phyloP scores from a whole-genome alignment of 1,140 invertebrate genomes.

The Cydia pomonella region DNA sequence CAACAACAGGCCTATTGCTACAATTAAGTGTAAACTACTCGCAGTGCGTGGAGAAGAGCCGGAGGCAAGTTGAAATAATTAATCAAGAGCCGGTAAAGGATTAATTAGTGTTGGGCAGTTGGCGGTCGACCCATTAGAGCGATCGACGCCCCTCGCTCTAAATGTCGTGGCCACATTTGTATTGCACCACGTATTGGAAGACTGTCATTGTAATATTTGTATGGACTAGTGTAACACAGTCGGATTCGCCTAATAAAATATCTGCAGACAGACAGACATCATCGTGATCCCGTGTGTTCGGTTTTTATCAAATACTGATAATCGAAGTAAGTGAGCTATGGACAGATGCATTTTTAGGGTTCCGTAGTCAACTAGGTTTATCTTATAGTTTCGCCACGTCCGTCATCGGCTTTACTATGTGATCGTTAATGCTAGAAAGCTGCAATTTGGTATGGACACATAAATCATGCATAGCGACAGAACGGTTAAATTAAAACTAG shows the following conservation, averaged over 20 bases:
- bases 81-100: constrained; percentile 78
- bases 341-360: too few species aligned
- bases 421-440: too few species aligned
- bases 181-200: constrained; percentile 49
- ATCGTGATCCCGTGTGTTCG: too few species aligned
- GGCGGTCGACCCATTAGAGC: constrained; percentile 76
- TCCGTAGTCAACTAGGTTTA: too few species aligned
- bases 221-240: neutral
- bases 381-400: too few species aligned
- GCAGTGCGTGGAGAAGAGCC: constrained; percentile 53
- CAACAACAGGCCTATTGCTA: constrained; percentile 36
- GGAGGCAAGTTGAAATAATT: constrained; percentile 76
- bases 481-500: too few species aligned
- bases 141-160: constrained; percentile 72
- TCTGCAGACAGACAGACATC: too few species aligned
- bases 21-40: constrained; percentile 69
- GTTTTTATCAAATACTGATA: too few species aligned
- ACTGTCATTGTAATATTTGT: constrained; percentile 42
- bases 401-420: too few species aligned
- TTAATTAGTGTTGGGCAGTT: constrained; percentile 80
- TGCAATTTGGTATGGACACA: too few species aligned
- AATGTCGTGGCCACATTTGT: constrained; percentile 75
- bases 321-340: too few species aligned
- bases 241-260: neutral
- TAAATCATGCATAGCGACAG: too few species aligned